Conservation (phyloP, 2,888 invertebrate species). For the Orthosia gracilis region DNA sequence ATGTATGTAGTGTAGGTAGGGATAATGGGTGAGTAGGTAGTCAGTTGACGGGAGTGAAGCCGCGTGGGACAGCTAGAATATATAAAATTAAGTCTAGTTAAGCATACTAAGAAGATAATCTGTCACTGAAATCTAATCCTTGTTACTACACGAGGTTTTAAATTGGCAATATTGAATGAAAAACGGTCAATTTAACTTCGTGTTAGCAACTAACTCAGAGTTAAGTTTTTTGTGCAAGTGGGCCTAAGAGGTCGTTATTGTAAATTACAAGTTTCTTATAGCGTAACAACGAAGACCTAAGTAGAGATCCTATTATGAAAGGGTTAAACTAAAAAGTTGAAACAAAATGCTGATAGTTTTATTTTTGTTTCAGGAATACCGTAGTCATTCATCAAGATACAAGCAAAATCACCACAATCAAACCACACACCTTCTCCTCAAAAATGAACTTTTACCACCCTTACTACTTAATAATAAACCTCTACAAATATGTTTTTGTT, state of each 20-base stretch:
- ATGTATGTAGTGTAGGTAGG: too few relatives aligned
- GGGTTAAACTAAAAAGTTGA: background rate
- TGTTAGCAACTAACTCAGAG: too few relatives aligned
- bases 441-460: conserved; percentile 3
- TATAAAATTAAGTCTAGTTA: background rate
- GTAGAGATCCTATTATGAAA: too few relatives aligned
- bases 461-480: conserved; percentile 35
- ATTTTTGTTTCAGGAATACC: conserved; percentile 69
- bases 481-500: conserved; percentile 15
- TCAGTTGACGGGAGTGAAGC: too few relatives aligned
- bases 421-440: conserved; percentile 14
- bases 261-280: background rate
- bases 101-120: background rate
- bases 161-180: too few relatives aligned
- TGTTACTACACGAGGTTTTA: too few relatives aligned
- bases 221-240: too few relatives aligned
- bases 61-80: too few relatives aligned
- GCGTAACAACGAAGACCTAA: too few relatives aligned
- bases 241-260: background rate
- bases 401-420: conserved; percentile 3
- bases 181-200: too few relatives aligned
- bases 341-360: background rate
- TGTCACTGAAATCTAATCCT: background rate
- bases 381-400: conserved; percentile 40
- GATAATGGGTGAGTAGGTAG: too few relatives aligned